phyloP scores from a whole-genome alignment of 2,113 vertebrate species.

The Crotalus helleri region DNA sequence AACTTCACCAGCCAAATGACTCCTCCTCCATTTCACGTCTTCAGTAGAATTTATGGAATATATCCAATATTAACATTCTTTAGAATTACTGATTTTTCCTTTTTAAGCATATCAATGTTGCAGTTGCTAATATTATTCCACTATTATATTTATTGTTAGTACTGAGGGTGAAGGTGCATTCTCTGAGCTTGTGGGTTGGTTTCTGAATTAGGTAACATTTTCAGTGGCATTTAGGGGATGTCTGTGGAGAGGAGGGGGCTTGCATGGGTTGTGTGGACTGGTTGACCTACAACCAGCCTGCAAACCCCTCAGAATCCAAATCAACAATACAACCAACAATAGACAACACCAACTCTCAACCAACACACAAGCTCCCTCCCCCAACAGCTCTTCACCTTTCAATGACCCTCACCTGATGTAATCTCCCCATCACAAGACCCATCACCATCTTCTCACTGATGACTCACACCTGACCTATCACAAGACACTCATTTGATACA shows the following conservation, averaged over 20 bases:
- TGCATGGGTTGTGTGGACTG: too few species aligned
- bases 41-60: neutral
- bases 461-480: too few species aligned
- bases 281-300: neutral
- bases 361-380: neutral
- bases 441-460: too few species aligned
- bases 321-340: neutral
- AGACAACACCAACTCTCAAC: too few species aligned
- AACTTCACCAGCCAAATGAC: neutral
- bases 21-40: neutral
- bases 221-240: too few species aligned
- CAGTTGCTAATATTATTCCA: neutral
- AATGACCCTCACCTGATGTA: too few species aligned
- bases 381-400: neutral
- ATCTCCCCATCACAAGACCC: too few species aligned
- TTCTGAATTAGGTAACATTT: too few species aligned
- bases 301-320: neutral
- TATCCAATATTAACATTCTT: neutral
- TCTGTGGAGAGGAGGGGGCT: too few species aligned
- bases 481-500: too few species aligned
- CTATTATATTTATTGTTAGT: neutral
- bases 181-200: too few species aligned
- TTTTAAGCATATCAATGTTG: neutral
- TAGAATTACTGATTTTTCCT: neutral
- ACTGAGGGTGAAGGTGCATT: too few species aligned